Base-by-base conservation (phyloP, 2,888 invertebrate genomes). In the Tinea trinotella region DNA sequence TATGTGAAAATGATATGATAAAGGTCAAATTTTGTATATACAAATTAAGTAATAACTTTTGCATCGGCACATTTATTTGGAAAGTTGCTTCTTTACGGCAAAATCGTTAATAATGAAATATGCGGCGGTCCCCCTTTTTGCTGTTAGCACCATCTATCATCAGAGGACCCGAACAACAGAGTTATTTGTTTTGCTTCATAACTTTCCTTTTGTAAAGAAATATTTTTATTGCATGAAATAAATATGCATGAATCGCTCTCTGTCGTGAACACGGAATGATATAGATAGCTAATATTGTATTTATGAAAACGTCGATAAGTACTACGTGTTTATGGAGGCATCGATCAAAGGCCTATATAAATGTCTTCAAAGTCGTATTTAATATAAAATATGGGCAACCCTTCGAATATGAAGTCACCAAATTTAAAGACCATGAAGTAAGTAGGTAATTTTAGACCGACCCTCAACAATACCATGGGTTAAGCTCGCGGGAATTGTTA, bases 141-240 rank as follows among this genome's bases (percentile, higher is more conserved):
- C 19, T 50, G 50, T 22, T 48, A 20, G n/a, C 19, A 18, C 24
- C 50, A 50, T 50, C 50, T 50, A 50, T 50, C 50, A 50, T 24
- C 24, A 17, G 15, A 40, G 40, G 40, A n/a, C 19, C 20, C 18
- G 50, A 2, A 50, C 50, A 19, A 46, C 46, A 19, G 50, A 22
- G 13, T 50, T 50, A 50, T 50, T 50, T 50, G 50, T 50, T 50
- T 24, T 50, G 50, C 24, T 50, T 50, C 46, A 46, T 46, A 46
- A 46, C 46, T 46, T 46, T 46, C 19, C 46, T 46, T 46, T 46
- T 46, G 46, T 46, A 9, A 19, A 46, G 46, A 40, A 40, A 15
- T 40, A 40, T 40, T 40, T 40, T 40, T 40, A 40, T 40, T 40
- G 40, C 40, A 12, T 7, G 15, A 15, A 40, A 40, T 40, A 40